Conservation (phyloP, 2,113 vertebrate genomes). For the Prolemur simus region DNA sequence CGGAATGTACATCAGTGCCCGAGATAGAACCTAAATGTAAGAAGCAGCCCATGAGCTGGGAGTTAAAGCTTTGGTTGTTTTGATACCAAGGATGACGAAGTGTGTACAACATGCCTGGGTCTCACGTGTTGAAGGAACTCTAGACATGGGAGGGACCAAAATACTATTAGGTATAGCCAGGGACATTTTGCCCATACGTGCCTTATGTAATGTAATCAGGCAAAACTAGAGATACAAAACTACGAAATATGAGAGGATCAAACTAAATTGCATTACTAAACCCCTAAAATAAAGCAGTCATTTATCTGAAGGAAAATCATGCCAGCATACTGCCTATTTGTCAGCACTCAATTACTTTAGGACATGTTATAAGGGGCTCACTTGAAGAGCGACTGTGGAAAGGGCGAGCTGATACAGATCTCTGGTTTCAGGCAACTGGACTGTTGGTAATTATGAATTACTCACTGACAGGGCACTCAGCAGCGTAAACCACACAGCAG, state of each 20-base stretch:
- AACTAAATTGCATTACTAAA: background rate
- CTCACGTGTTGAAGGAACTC: background rate
- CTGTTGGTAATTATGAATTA: background rate
- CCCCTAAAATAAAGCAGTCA: background rate
- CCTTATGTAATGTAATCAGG: background rate
- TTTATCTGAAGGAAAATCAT: background rate
- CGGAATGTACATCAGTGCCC: slow-evolving; percentile 98
- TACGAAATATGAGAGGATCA: background rate
- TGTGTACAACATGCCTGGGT: background rate
- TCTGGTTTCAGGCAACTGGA: background rate
- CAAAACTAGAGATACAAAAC: background rate
- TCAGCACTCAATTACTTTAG: background rate
- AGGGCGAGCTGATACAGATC: background rate
- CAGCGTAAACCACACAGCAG: background rate
- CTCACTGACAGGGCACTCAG: background rate
- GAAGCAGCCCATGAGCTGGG: background rate
- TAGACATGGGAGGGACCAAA: background rate
- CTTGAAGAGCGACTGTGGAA: background rate
- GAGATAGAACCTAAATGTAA: slow-evolving; percentile 91
- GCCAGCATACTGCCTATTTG: background rate
- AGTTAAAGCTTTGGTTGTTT: background rate
- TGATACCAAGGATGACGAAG: background rate
- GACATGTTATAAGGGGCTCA: background rate
- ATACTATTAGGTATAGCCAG: background rate
- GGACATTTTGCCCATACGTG: background rate